A percentile compares a stretch with the other conserved stretches of the same genome.
Conservation (phyloP, 2,113 vertebrate genomes). For the Lonchura striata region DNA sequence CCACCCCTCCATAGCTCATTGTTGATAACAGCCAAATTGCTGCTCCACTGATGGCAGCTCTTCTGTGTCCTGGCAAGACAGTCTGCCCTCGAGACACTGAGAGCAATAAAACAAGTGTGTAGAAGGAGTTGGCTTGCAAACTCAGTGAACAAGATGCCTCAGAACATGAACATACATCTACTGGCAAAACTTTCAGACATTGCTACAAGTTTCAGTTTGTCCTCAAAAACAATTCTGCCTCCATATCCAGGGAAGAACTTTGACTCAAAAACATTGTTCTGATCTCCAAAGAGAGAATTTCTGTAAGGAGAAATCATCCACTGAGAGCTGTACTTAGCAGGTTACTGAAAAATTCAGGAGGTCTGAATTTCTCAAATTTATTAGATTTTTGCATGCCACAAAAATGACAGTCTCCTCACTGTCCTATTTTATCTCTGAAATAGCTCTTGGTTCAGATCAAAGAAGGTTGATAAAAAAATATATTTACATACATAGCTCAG, state of each 20-base stretch:
- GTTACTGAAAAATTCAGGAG: background rate
- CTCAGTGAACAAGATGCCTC: constrained; percentile 36
- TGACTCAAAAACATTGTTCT: background rate
- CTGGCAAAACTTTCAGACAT: constrained; percentile 54
- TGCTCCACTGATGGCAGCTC: constrained; percentile 52
- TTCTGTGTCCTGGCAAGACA: constrained; percentile 51
- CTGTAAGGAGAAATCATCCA: background rate
- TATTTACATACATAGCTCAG: background rate
- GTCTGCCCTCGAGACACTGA: constrained; percentile 34
- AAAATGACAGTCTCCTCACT: background rate
- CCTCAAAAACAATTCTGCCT: background rate
- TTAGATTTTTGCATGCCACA: background rate
- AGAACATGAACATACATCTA: constrained; percentile 37
- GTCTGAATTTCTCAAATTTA: background rate
- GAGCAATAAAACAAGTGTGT: constrained; percentile 36
- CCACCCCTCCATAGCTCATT: constrained; percentile 29
- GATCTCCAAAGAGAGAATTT: background rate
- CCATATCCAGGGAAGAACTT: background rate
- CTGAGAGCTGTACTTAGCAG: background rate
- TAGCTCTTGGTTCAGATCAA: background rate
- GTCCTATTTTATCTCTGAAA: background rate
- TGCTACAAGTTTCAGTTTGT: constrained; percentile 27
- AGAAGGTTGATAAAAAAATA: background rate
- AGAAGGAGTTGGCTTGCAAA: constrained; percentile 37
- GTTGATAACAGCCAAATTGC: constrained; percentile 3